Evolutionary conservation across 1,140 invertebrate genomes (phyloP).

Genomic region (Sminthurinus signatus): DNA sequence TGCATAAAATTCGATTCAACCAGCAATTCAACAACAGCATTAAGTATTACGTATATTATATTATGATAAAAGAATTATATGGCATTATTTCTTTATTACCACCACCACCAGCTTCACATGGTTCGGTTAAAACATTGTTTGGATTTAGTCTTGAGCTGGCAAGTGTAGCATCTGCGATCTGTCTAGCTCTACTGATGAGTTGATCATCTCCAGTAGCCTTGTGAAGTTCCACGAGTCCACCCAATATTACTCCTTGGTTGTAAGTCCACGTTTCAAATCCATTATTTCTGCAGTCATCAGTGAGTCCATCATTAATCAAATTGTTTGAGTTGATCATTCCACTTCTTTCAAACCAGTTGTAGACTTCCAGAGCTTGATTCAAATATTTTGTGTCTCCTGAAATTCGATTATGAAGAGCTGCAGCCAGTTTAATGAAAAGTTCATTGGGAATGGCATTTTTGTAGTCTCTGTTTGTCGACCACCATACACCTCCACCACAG

Average conservation of each 20-base stretch:
- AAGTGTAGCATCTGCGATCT: conserved; percentile 30
- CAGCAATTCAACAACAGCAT: too few species aligned
- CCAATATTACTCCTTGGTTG: conserved; percentile 37
- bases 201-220: conserved; percentile 14
- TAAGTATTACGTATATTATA: too few species aligned
- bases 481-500: conserved; percentile 37
- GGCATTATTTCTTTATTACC: too few species aligned
- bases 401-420: conserved; percentile 35
- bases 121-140: conserved; percentile 20
- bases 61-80: too few species aligned
- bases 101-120: conserved; percentile 14
- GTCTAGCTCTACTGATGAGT: conserved; percentile 16
- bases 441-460: conserved; percentile 40
- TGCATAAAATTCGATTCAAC: too few species aligned
- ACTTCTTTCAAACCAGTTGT: conserved; percentile 30
- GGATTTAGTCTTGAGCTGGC: conserved; percentile 20
- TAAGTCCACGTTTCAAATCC: conserved; percentile 34
- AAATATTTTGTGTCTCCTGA: conserved; percentile 37
- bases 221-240: conserved; percentile 31
- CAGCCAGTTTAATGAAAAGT: conserved; percentile 37
- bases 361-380: conserved; percentile 34
- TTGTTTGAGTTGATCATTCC: conserved; percentile 36
- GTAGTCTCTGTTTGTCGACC: conserved; percentile 22
- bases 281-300: conserved; percentile 32
- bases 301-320: conserved; percentile 36